Evolutionary conservation across 1,140 invertebrate genomes (phyloP).

Genomic region (Trichomalopsis sarcophagae): DNA sequence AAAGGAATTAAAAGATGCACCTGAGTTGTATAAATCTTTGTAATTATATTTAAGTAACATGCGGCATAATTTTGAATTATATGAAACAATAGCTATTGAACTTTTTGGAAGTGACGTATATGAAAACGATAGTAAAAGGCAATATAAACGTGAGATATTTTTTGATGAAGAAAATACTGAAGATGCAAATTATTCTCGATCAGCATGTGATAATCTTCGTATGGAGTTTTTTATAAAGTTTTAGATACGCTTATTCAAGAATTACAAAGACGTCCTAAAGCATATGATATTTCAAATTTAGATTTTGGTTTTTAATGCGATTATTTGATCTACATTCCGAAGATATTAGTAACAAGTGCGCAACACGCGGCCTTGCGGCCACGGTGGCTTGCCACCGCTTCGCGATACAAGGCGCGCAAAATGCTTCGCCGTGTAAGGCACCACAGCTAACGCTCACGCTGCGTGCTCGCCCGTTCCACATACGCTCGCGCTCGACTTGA

Average conservation of each 20-base stretch:
- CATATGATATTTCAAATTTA: background rate
- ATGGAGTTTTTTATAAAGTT: slow-evolving; percentile 7
- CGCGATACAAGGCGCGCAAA: too few relatives aligned
- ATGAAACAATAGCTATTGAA: background rate
- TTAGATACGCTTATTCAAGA: background rate
- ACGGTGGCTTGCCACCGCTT: too few relatives aligned
- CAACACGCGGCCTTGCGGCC: too few relatives aligned
- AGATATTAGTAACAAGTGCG: background rate
- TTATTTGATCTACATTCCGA: background rate
- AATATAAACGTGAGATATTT: background rate
- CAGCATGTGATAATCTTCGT: background rate
- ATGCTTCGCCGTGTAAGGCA: too few relatives aligned
- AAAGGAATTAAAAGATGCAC: background rate
- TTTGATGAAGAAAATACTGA: background rate
- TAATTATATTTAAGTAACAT: background rate
- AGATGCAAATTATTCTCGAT: background rate
- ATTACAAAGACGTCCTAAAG: background rate
- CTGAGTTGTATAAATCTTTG: background rate
- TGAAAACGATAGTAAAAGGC: background rate
- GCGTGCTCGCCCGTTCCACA: too few relatives aligned
- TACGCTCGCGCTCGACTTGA: too few relatives aligned
- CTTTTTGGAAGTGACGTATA: background rate
- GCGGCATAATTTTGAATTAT: background rate
- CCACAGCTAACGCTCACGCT: too few relatives aligned
- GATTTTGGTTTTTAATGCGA: background rate